These are phyloP conservation scores for Argentina silus DNA, from an alignment of 2,797 vertebrate species.

Conservation along the genomic window DNA sequence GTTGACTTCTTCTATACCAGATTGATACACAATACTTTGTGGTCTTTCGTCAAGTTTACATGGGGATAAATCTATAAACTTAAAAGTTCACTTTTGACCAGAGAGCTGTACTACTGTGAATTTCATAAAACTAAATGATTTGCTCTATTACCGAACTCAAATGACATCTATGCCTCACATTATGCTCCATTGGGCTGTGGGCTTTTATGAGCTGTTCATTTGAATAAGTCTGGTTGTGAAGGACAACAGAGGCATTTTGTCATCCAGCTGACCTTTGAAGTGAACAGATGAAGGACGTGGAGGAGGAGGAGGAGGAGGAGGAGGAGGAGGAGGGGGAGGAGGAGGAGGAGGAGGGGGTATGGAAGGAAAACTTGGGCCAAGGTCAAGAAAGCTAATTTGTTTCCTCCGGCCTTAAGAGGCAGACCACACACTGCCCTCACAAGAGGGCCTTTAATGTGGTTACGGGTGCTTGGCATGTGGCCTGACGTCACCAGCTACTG, in stretches of 20 bases:
- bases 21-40: too few species aligned
- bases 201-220: conserved; percentile 43
- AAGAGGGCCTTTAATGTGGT: conserved; percentile 74
- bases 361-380: conserved; percentile 79
- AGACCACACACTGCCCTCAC: conserved; percentile 79
- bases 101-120: too few species aligned
- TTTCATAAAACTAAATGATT: too few species aligned
- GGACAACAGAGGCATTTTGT: conserved; percentile 68
- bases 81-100: too few species aligned
- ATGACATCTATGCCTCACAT: conserved; percentile 16
- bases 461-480: conserved; percentile 58
- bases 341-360: conserved; percentile 11
- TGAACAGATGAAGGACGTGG: conserved; percentile 68
- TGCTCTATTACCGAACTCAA: not conserved
- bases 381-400: conserved; percentile 86
- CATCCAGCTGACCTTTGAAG: conserved; percentile 79
- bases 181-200: conserved; percentile 34
- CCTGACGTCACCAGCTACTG: conserved; percentile 67
- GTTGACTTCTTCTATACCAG: too few species aligned
- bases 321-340: conserved; percentile 23
- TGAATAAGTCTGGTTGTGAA: conserved; percentile 58
- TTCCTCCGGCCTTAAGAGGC: conserved; percentile 75
- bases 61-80: too few species aligned
- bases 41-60: too few species aligned
- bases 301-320: conserved; percentile 39